Conservation (phyloP, 2,113 vertebrate genomes). For the Onychostruthus taczanowskii region DNA sequence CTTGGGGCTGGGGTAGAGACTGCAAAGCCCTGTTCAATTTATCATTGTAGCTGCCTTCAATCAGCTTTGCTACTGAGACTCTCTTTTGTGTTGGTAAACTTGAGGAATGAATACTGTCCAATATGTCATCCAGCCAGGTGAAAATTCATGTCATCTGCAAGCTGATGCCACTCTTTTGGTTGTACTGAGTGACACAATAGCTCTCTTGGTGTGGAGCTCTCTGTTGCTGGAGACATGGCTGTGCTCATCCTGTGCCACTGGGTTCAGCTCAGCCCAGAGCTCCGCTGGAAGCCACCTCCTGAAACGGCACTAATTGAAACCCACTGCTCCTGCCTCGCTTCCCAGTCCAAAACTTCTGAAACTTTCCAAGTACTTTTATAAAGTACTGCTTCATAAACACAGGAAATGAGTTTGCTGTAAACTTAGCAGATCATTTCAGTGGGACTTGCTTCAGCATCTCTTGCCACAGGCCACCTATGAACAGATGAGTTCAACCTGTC, state of each 20-base stretch:
- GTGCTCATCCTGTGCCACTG: background rate
- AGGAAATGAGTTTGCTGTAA: background rate
- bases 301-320: background rate
- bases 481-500: background rate
- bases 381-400: background rate
- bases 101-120: background rate
- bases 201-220: background rate
- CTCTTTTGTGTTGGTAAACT: background rate
- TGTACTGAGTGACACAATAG: background rate
- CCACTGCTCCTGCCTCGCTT: background rate
- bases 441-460: background rate
- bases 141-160: background rate
- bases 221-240: background rate
- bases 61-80: background rate
- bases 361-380: background rate
- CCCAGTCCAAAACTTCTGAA: background rate
- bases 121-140: background rate
- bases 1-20: background rate
- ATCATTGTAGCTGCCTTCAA: background rate
- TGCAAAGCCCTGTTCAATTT: background rate
- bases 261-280: background rate
- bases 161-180: background rate
- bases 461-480: background rate
- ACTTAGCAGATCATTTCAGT: background rate
- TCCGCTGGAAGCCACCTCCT: background rate